These are phyloP conservation scores for Amia ocellicauda DNA, from an alignment of 2,113 vertebrate species.

Conservation along the genomic window DNA sequence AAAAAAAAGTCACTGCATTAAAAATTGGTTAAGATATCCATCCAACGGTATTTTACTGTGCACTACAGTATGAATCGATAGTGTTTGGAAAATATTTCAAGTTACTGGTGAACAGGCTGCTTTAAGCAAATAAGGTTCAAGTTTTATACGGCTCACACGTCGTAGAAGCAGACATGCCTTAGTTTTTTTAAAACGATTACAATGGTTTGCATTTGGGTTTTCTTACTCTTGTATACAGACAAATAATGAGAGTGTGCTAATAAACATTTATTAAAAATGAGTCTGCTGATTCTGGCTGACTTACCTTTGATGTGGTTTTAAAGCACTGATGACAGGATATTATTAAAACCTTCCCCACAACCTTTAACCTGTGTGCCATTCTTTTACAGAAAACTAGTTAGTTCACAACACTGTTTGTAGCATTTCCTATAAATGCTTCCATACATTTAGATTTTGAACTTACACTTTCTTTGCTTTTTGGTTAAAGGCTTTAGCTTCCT, in stretches of 20 bases:
- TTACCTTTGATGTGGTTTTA: slow-evolving; percentile 2
- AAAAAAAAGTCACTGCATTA: slow-evolving; percentile 40
- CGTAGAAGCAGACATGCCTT: slow-evolving; percentile 68
- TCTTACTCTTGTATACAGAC: slow-evolving; percentile 71
- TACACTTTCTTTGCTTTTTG: too few relatives aligned
- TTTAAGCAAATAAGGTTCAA: slow-evolving; percentile 35
- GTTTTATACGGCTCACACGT: slow-evolving; percentile 35
- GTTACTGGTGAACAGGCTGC: slow-evolving; percentile 46
- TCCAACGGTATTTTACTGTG: slow-evolving; percentile 4
- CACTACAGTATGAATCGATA: slow-evolving; percentile 29
- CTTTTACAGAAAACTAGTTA: too few relatives aligned
- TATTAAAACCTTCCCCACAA: too few relatives aligned
- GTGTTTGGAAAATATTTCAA: slow-evolving; percentile 31
- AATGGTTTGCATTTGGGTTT: slow-evolving; percentile 70
- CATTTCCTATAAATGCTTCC: too few relatives aligned
- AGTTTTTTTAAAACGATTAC: slow-evolving; percentile 61
- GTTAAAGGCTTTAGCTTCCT: too few relatives aligned
- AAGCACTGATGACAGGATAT: too few relatives aligned
- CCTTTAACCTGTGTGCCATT: too few relatives aligned
- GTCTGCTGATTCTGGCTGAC: slow-evolving; percentile 23
- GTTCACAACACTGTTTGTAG: too few relatives aligned
- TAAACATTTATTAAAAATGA: slow-evolving; percentile 65
- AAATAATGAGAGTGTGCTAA: slow-evolving; percentile 59
- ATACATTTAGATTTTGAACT: too few relatives aligned
- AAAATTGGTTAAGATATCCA: slow-evolving; percentile 36